Evolutionary conservation across 1,140 invertebrate genomes (phyloP), one percentile per base, ranked within the genome.

Genomic region (Lineus longissimus): DNA sequence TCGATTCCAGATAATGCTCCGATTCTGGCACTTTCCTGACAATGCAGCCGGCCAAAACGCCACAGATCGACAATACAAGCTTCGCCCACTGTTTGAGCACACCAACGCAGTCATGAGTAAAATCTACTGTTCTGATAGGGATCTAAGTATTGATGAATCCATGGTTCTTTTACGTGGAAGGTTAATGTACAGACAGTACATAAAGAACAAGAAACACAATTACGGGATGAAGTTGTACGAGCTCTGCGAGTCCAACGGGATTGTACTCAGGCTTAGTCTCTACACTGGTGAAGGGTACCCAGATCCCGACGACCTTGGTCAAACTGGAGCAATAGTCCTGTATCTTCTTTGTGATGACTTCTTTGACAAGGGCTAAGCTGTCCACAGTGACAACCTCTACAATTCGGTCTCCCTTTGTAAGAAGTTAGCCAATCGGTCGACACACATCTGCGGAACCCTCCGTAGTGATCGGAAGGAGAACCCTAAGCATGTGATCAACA

Each of bases 111-210:
- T 43, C 11, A 43, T 43, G 40, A 19, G 19, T 19, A 43, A 43
- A 13, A 43, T 43, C 19, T 43, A 43, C 40, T 43, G 19, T 19
- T 19, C 40, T 19, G 19, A 43, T 13, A 43, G 19, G 19, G 40
- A 43, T 13, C 40, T 58, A 27, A 25, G 19, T 9, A 58, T 58
- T 58, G 56, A 58, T 30, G 56, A 33, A 30, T 58, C 56, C 9
- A 58, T 58, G 56, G 56, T 58, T 58, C 9, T 58, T 11, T 58
- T 22, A 29, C 19, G 56, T n/a, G 56, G 56, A 29, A 9, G 56
- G 56, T n/a, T 43, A n/a, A 17, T 58, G 23, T 58, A 27, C 56
- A 27, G 56, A 13, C 56, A 58, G 25, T 58, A 58, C 19, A 58
- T 58, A 29, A 19, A 19, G n/a, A n/a, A n/a, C n/a, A n/a, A n/a